phyloP scores from a whole-genome alignment of 2,113 vertebrate genomes.

The Nerophis lumbriciformis region DNA sequence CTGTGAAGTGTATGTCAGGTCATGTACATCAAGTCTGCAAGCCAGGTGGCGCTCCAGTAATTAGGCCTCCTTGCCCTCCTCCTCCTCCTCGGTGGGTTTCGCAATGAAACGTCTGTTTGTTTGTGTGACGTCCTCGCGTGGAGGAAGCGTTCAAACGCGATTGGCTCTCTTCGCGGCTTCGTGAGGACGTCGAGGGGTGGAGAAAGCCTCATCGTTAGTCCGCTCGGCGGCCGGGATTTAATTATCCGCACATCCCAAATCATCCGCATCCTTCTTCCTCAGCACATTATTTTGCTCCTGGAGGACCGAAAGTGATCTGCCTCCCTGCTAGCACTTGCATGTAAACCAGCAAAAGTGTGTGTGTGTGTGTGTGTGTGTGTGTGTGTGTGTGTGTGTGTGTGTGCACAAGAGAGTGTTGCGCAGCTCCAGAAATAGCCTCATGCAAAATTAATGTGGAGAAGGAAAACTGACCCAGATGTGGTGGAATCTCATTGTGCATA shows the following conservation, averaged over 20 bases:
- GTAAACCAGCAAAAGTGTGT: slow-evolving; percentile 39
- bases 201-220: slow-evolving; percentile 68
- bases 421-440: slow-evolving; percentile 48
- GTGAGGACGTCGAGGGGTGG: slow-evolving; percentile 56
- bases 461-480: slow-evolving; percentile 62
- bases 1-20: too few relatives aligned
- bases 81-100: too few relatives aligned
- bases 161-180: slow-evolving; percentile 52
- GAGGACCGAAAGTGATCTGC: slow-evolving; percentile 47
- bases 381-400: slow-evolving; percentile 13
- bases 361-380: slow-evolving; percentile 3
- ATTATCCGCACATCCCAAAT: slow-evolving; percentile 62
- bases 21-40: too few relatives aligned
- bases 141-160: slow-evolving; percentile 41
- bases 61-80: too few relatives aligned
- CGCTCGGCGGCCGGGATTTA: slow-evolving; percentile 66
- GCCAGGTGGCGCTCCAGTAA: too few relatives aligned
- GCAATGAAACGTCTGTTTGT: too few relatives aligned
- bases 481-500: slow-evolving; percentile 42
- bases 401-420: not conserved
- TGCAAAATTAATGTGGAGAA: slow-evolving; percentile 55
- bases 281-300: slow-evolving; percentile 60
- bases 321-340: slow-evolving; percentile 20
- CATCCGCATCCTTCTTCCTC: slow-evolving; percentile 46
- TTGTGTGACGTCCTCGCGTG: too few relatives aligned